A percentile compares a stretch with the other conserved stretches of the same genome.
Evolutionary conservation across 37 sponge, comb jelly and placozoan genomes (phyloP).

Genomic region (Corticium candelabrum): DNA sequence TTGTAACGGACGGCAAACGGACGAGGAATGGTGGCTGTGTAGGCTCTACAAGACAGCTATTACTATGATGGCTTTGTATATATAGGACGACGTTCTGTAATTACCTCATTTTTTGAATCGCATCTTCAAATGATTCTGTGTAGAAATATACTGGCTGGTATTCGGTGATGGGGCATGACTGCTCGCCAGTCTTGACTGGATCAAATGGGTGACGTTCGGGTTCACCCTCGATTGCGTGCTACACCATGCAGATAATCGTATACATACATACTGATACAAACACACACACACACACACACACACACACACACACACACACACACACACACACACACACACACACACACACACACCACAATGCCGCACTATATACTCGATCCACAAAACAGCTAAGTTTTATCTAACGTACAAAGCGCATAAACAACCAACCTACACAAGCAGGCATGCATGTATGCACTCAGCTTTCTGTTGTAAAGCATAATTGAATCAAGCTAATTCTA

Average conservation of each 20-base stretch:
- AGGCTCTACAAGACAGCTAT: conserved; percentile 55
- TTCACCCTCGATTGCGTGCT: conserved; percentile 20
- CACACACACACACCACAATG: not conserved
- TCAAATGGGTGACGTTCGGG: conserved; percentile 76
- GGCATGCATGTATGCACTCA: too few relatives aligned
- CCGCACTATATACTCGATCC: too few relatives aligned
- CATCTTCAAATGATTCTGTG: conserved; percentile 80
- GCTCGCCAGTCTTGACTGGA: conserved; percentile 42
- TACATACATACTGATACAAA: not conserved
- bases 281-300: not conserved
- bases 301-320: not conserved
- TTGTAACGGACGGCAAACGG: conserved; percentile 83
- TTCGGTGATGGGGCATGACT: conserved; percentile 78
- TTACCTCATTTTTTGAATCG: conserved; percentile 80
- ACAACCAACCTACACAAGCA: too few relatives aligned
- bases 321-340: not conserved
- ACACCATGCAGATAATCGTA: not conserved
- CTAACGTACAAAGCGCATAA: too few relatives aligned
- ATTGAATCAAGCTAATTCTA: too few relatives aligned
- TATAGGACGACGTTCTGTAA: conserved; percentile 8
- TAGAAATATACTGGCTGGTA: conserved; percentile 92
- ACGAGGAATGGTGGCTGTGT: conserved; percentile 70
- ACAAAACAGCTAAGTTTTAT: too few relatives aligned
- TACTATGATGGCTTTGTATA: not conserved
- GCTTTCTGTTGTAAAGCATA: too few relatives aligned